Evolutionary conservation across 1,140 invertebrate genomes (phyloP).

Genomic region (Trichogramma pretiosum): DNA sequence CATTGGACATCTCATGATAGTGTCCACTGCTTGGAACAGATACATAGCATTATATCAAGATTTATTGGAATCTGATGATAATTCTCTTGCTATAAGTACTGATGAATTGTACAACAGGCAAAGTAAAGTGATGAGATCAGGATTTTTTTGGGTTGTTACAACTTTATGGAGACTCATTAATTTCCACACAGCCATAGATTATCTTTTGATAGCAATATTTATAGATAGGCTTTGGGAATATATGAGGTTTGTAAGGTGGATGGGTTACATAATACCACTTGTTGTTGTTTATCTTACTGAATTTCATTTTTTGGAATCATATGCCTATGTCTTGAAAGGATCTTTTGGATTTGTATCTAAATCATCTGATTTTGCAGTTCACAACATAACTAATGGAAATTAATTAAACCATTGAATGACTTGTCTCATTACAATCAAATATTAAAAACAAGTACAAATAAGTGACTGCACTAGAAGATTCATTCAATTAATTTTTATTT

Average conservation of each 20-base stretch:
- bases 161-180: constrained; percentile 72
- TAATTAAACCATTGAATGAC: too few relatives aligned
- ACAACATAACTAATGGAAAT: too few relatives aligned
- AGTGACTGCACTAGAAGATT: too few relatives aligned
- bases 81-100: constrained; percentile 39
- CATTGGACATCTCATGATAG: constrained; percentile 59
- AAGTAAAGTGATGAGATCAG: constrained; percentile 45
- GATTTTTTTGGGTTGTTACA: constrained; percentile 63
- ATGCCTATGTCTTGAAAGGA: constrained; percentile 23
- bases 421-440: too few relatives aligned
- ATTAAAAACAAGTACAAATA: too few relatives aligned
- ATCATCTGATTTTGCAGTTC: too few relatives aligned
- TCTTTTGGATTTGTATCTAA: constrained; percentile 6
- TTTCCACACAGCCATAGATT: constrained; percentile 68
- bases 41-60: constrained; percentile 71
- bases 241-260: constrained; percentile 54
- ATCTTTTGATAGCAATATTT: constrained; percentile 67
- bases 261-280: constrained; percentile 51
- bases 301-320: constrained; percentile 31
- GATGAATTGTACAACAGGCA: constrained; percentile 42
- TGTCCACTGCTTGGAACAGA: constrained; percentile 69
- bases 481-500: too few relatives aligned
- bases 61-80: constrained; percentile 55
- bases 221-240: constrained; percentile 71
- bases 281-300: constrained; percentile 52